Evolutionary conservation across 2,113 vertebrate species (phyloP).

Genomic region (Microcebus ravelobensis): DNA sequence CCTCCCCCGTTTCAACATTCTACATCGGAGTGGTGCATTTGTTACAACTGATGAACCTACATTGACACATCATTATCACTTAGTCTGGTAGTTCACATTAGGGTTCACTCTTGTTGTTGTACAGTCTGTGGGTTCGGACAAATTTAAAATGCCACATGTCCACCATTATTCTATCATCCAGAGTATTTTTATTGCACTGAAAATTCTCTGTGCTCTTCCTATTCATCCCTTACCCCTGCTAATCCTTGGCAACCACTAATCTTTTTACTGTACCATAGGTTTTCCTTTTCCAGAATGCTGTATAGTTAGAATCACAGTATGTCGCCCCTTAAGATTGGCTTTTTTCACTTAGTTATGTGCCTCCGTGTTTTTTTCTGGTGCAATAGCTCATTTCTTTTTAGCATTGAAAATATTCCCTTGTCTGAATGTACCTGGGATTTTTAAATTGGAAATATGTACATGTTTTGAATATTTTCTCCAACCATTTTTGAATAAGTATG

Average conservation of each 20-base stretch:
- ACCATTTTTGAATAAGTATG: not conserved
- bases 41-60: not conserved
- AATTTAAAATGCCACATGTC: not conserved
- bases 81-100: not conserved
- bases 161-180: not conserved
- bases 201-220: not conserved
- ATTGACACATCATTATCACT: not conserved
- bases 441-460: not conserved
- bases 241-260: not conserved
- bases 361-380: not conserved
- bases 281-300: not conserved
- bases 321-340: not conserved
- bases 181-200: not conserved
- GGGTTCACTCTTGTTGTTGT: not conserved
- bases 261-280: not conserved
- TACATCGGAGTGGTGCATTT: not conserved
- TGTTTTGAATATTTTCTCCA: not conserved
- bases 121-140: not conserved
- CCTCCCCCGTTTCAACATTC: not conserved
- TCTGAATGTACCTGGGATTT: too few species aligned
- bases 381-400: not conserved
- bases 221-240: not conserved
- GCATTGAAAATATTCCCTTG: not conserved
- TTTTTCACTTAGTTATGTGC: not conserved
- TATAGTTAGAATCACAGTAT: not conserved